Base-by-base conservation (phyloP, 2,797 vertebrate species). In the Macropodus opercularis region DNA sequence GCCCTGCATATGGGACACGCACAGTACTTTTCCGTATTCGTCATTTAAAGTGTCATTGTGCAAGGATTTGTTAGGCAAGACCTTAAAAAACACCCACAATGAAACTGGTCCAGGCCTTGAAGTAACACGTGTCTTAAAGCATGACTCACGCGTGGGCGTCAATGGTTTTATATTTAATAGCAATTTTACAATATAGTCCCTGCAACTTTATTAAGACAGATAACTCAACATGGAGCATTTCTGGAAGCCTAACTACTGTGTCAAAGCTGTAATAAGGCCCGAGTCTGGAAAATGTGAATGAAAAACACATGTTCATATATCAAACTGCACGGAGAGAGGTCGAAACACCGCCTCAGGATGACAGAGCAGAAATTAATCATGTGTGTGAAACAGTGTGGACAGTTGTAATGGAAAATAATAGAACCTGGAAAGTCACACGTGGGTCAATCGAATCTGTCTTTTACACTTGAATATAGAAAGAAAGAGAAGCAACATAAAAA, bases 231-330 rank as follows among this genome's bases (percentile, higher is more conserved):
- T 22, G 29, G 44, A 52, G 31, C 34, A 35, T 57, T 62, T 48
- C 47, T 69, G 35, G 21, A 65, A 62, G 40, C 24, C 44, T 4
- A 36, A 62, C 27, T 23, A 27, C 60, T 74, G 12, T 55, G 44
- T 63, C 26, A 59, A 50, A 76, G 51, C 14, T 7, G 3, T 17
- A 2, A 43, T 34, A n/a, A 22, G 18, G 38, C 18, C 36, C 18
- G 39, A 73, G 43, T 51, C 27, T 8, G 3, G 35, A 64, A 54
- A 52, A 38, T 43, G 5, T 56, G 41, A 54, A 68, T 52, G 42
- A 23, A 58, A 78, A 86, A 75, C 83, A 78, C 43, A 49, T 70
- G 73, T 27, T 74, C 47, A 43, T 69, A 42, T 44, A 65, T 76
- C 67, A 71, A 53, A 38, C 23, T 14, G 36, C 38, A 32, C 34